A percentile compares a stretch with the other conserved stretches of the same genome.
Evolutionary conservation across 2,888 invertebrate species (phyloP).

Genomic region (Herminia tarsipennalis): DNA sequence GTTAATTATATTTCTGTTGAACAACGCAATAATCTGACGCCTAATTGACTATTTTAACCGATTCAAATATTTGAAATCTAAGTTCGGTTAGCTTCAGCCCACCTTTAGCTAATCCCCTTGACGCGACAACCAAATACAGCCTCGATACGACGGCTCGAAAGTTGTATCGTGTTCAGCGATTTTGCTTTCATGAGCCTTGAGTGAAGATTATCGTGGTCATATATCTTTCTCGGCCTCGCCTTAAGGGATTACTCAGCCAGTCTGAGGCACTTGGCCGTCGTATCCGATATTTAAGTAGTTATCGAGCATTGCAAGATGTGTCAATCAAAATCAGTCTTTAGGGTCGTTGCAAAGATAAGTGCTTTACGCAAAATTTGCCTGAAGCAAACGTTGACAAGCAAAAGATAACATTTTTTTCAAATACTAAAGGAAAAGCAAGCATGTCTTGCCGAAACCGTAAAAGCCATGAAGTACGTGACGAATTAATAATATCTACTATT

Average conservation of each 20-base stretch:
- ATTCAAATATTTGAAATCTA: slow-evolving; percentile 19
- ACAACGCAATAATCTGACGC: slow-evolving; percentile 10
- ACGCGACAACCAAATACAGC: slow-evolving; percentile 26
- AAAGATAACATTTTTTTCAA: no score
- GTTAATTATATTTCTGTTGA: no score
- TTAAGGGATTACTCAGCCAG: slow-evolving; percentile 56
- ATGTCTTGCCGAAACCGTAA: no score
- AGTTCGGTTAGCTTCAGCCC: slow-evolving; percentile 9
- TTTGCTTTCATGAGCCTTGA: slow-evolving; percentile 61
- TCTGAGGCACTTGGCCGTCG: slow-evolving; percentile 50
- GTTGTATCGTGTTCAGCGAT: slow-evolving; percentile 60
- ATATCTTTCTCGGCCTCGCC: slow-evolving; percentile 58
- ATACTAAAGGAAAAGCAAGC: no score
- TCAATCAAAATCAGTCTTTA: slow-evolving; percentile 42
- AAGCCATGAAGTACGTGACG: no score
- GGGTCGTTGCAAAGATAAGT: slow-evolving; percentile 19
- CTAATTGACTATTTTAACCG: slow-evolving; percentile 21
- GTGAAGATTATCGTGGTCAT: slow-evolving; percentile 68
- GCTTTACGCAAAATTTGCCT: no score
- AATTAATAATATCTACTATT: no score
- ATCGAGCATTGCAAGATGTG: slow-evolving; percentile 46
- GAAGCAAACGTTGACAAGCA: no score
- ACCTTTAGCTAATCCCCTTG: slow-evolving; percentile 32
- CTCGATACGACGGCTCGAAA: slow-evolving; percentile 29
- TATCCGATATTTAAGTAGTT: slow-evolving; percentile 47